phyloP scores from a whole-genome alignment of 2,888 invertebrate genomes.

The Amphimallon solstitiale region DNA sequence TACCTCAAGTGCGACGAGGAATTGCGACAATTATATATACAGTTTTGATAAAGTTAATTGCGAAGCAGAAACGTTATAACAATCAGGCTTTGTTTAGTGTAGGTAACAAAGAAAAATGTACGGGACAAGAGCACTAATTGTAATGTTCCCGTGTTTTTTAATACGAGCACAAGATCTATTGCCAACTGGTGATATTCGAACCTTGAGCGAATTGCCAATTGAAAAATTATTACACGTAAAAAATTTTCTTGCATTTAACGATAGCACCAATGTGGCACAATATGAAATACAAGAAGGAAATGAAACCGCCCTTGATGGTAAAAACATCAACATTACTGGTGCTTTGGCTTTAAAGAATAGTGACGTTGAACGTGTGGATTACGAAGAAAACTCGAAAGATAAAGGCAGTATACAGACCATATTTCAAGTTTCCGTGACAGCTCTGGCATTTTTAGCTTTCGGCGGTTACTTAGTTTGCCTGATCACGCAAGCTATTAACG shows the following conservation, averaged over 20 bases:
- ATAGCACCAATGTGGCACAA: not conserved
- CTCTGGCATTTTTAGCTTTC: conserved; percentile 84
- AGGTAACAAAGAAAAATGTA: conserved; percentile 5
- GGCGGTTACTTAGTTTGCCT: conserved; percentile 84
- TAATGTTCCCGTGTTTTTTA: conserved; percentile 7
- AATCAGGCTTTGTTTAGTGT: not conserved
- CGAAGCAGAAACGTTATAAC: not conserved
- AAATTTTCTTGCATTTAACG: conserved; percentile 58
- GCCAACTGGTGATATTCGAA: conserved; percentile 60
- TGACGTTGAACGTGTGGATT: conserved; percentile 51
- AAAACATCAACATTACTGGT: conserved; percentile 45
- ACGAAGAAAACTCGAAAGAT: conserved; percentile 50
- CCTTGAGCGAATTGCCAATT: conserved; percentile 75
- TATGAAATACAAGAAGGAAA: conserved; percentile 16
- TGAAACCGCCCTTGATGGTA: not conserved
- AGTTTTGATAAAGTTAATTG: conserved; percentile 32
- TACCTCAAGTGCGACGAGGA: conserved; percentile 46
- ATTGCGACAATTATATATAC: conserved; percentile 38
- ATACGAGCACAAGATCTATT: conserved; percentile 53
- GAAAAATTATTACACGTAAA: conserved; percentile 75
- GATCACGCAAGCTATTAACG: conserved; percentile 78
- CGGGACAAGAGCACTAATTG: not conserved
- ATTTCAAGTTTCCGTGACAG: conserved; percentile 81
- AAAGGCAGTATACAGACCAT: conserved; percentile 73
- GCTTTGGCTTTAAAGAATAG: conserved; percentile 56